phyloP scores from a whole-genome alignment of 2,113 vertebrate species.

The Plotosus lineatus region DNA sequence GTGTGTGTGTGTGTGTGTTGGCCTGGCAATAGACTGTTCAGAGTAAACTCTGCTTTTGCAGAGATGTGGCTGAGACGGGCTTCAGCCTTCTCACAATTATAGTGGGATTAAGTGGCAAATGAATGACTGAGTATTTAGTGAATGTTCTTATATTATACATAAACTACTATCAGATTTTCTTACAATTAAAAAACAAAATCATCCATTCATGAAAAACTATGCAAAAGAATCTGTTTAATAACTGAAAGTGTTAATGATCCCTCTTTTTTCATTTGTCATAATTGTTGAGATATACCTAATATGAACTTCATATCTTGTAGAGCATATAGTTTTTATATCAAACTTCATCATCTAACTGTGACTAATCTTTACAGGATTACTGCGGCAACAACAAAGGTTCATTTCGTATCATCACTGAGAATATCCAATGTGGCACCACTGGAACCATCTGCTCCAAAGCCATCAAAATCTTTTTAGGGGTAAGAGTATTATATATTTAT shows the following conservation, averaged over 20 bases:
- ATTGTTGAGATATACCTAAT: neutral
- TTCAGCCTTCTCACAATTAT: no score
- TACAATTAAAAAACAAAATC: neutral
- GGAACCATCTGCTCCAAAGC: constrained; percentile 85
- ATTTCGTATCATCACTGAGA: constrained; percentile 84
- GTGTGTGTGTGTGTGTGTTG: no score
- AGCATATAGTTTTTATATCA: neutral
- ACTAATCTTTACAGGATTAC: constrained; percentile 74
- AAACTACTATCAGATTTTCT: neutral
- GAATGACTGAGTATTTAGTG: neutral
- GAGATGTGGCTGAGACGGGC: no score
- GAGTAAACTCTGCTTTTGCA: no score
- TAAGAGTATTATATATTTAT: constrained; percentile 55
- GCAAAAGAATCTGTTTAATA: neutral
- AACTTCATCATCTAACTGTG: neutral
- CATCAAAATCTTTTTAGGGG: constrained; percentile 85
- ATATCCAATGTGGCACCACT: constrained; percentile 81
- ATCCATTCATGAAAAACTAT: neutral
- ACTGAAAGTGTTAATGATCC: neutral
- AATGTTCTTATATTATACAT: neutral
- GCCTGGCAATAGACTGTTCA: no score
- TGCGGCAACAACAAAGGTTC: constrained; percentile 70
- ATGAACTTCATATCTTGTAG: neutral
- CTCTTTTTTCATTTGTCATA: neutral
- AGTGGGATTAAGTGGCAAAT: no score